Percentiles rank a stretch among this genome's conserved stretches.
Conservation (phyloP, 2,888 invertebrate genomes). For the Euclidia mi region DNA sequence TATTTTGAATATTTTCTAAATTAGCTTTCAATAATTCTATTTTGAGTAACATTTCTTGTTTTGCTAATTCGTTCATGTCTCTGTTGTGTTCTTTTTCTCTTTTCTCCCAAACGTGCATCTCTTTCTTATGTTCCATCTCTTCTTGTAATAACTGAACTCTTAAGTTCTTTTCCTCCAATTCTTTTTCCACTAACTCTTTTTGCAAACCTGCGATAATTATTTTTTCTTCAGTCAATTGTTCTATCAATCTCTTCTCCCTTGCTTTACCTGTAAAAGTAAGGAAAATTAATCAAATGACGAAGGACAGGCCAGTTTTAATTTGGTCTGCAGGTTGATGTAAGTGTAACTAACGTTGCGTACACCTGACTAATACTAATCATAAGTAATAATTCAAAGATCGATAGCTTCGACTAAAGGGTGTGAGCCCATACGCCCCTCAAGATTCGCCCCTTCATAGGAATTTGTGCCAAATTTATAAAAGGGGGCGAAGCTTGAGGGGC, state of each 20-base stretch:
- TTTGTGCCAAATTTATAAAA: too few relatives aligned
- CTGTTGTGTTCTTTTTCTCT: slow-evolving; percentile 11
- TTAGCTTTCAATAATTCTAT: slow-evolving; percentile 1
- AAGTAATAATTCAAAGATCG: too few relatives aligned
- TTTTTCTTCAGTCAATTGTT: slow-evolving; percentile 17
- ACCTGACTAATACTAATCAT: too few relatives aligned
- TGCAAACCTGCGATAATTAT: slow-evolving; percentile 4
- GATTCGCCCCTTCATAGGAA: too few relatives aligned
- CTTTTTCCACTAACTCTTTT: slow-evolving; percentile 1
- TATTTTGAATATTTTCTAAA: neutral
- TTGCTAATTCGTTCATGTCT: neutral
- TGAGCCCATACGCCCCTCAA: too few relatives aligned
- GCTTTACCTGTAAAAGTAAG: slow-evolving; percentile 4
- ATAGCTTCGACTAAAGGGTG: too few relatives aligned
- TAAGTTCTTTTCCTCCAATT: neutral
- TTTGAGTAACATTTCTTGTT: neutral
- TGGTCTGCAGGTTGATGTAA: too few relatives aligned
- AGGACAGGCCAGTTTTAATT: too few relatives aligned
- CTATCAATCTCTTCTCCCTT: slow-evolving; percentile 1
- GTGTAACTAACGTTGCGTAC: too few relatives aligned
- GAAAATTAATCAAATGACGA: too few relatives aligned
- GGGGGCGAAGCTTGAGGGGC: too few relatives aligned
- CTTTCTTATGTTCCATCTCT: slow-evolving; percentile 12
- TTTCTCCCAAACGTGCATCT: neutral
- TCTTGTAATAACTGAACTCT: slow-evolving; percentile 3